Conservation (phyloP, 2,888 invertebrate species). For the Campopleginae sp. region DNA sequence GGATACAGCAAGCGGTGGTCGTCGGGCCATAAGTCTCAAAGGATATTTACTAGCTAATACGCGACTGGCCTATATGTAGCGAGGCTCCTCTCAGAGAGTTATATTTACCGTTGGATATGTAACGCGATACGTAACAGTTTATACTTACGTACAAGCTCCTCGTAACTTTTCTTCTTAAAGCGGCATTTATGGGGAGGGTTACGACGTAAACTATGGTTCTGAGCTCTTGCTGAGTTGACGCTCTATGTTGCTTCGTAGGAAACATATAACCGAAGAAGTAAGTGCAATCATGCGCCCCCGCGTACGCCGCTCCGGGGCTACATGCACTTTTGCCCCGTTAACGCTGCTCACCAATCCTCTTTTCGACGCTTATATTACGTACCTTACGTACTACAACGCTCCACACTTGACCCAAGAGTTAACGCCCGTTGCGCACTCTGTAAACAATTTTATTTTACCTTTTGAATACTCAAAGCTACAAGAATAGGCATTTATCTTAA, state of each 20-base stretch:
- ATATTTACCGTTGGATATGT: slow-evolving; percentile 31
- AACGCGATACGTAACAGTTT: slow-evolving; percentile 56
- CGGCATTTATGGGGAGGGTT: slow-evolving; percentile 60
- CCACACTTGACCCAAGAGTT: slow-evolving; percentile 51
- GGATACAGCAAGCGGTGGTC: not conserved
- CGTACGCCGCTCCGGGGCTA: not conserved
- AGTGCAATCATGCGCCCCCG: slow-evolving; percentile 38
- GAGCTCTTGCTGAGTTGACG: not conserved
- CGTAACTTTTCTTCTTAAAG: slow-evolving; percentile 65
- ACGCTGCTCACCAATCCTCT: slow-evolving; percentile 1
- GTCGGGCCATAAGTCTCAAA: slow-evolving; percentile 27
- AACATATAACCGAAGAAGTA: slow-evolving; percentile 17
- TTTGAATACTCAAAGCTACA: not conserved
- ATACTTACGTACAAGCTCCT: slow-evolving; percentile 44
- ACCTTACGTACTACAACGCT: not conserved
- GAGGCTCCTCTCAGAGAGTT: slow-evolving; percentile 46
- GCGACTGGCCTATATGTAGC: not conserved
- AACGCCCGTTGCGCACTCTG: slow-evolving; percentile 49
- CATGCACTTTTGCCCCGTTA: slow-evolving; percentile 3
- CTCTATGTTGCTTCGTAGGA: slow-evolving; percentile 1
- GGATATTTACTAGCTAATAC: slow-evolving; percentile 28
- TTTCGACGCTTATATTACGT: slow-evolving; percentile 34
- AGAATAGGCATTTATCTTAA: not conserved
- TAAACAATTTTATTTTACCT: slow-evolving; percentile 48
- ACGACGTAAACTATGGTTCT: slow-evolving; percentile 54